Percentiles rank a stretch among this genome's conserved stretches.
These are phyloP conservation scores for Machimus atricapillus DNA, from an alignment of 2,888 invertebrate genomes.

Conservation along the genomic window DNA sequence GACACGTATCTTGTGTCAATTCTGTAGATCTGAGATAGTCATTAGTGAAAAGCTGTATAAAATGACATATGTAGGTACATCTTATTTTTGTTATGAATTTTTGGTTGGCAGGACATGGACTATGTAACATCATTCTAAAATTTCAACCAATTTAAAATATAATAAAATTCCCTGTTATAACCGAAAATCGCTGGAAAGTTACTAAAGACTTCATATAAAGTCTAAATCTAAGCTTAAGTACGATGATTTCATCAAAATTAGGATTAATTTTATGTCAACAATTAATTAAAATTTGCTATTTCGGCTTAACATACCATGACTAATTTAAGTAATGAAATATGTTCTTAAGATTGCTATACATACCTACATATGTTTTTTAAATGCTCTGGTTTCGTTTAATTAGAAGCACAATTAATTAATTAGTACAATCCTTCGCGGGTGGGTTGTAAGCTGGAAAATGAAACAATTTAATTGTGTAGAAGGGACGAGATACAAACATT, in stretches of 20 bases:
- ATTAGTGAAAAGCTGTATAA: not conserved
- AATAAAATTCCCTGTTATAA: no score
- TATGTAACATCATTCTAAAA: no score
- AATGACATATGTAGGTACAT: no score
- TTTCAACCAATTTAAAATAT: no score
- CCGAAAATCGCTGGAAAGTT: no score
- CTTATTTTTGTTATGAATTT: not conserved
- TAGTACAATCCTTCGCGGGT: not conserved
- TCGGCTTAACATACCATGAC: not conserved
- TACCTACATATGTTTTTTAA: not conserved
- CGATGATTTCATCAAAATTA: not conserved
- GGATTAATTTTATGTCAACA: not conserved
- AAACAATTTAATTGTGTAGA: not conserved
- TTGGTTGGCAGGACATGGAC: no score
- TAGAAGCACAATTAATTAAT: not conserved
- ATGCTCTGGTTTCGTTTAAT: not conserved
- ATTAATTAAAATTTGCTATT: not conserved
- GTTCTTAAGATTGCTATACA: not conserved
- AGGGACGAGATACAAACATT: not conserved
- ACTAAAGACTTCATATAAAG: not conserved
- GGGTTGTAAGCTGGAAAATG: not conserved
- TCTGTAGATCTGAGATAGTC: not conserved
- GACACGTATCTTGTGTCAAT: not conserved
- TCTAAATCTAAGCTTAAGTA: not conserved
- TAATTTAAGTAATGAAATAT: not conserved